A percentile compares a stretch with the other conserved stretches of the same genome.
These are phyloP conservation scores for Lasioglossum malachurum DNA, from an alignment of 2,888 invertebrate species.

Conservation along the genomic window DNA sequence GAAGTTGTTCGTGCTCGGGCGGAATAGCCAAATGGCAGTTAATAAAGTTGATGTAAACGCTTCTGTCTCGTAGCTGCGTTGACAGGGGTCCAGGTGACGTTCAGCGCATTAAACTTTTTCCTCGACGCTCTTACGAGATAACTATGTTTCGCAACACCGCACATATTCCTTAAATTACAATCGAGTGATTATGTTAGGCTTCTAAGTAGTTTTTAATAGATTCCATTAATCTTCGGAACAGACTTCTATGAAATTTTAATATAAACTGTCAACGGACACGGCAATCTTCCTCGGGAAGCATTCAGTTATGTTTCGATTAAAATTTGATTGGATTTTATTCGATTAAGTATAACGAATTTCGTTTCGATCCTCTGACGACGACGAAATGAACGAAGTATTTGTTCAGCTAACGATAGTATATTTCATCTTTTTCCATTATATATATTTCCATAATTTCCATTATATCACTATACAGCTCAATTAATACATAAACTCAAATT, in stretches of 20 bases:
- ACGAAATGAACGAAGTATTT: neutral
- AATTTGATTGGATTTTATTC: conserved; percentile 5
- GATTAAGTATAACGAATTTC: neutral
- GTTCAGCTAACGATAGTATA: neutral
- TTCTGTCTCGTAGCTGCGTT: conserved; percentile 18
- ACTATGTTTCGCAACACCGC: neutral
- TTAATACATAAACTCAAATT: too few species aligned
- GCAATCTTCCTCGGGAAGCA: neutral
- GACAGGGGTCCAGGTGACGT: neutral
- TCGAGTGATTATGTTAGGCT: neutral
- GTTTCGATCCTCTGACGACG: neutral
- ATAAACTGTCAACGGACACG: neutral
- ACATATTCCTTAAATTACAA: conserved; percentile 6
- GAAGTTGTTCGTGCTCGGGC: conserved; percentile 43
- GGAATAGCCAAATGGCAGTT: conserved; percentile 43
- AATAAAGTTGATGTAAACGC: conserved; percentile 51
- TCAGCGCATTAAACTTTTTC: conserved; percentile 11
- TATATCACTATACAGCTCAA: too few species aligned
- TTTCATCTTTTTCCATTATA: neutral
- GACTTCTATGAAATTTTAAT: neutral
- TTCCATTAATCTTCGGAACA: neutral
- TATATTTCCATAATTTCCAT: too few species aligned
- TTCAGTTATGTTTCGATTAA: neutral
- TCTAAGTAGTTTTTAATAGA: conserved; percentile 14
- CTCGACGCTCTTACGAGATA: neutral